Percentiles rank a stretch among this genome's conserved stretches.
Evolutionary conservation across 1,140 invertebrate genomes (phyloP).

Genomic region (Thaumatotibia leucotreta): DNA sequence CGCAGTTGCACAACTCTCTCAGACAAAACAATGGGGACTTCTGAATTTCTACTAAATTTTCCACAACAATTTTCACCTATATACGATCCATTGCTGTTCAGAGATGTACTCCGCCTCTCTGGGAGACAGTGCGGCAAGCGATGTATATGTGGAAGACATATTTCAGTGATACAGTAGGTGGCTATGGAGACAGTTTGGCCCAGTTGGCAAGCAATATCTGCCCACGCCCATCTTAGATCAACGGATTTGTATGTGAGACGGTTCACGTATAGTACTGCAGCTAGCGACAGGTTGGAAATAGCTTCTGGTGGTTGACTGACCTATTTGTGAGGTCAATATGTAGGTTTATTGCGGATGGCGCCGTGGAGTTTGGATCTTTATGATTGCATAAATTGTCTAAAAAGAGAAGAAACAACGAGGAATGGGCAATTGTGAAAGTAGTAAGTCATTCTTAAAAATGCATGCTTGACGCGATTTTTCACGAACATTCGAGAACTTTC

Average conservation of each 20-base stretch:
- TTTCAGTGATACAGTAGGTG: slow-evolving; percentile 25
- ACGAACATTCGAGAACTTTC: no score
- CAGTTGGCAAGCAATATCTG: slow-evolving; percentile 41
- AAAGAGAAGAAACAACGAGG: neutral
- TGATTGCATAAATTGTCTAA: neutral
- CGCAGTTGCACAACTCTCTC: slow-evolving; percentile 48
- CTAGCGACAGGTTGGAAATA: neutral
- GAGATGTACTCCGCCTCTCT: neutral
- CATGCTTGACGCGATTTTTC: no score
- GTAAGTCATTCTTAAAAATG: no score
- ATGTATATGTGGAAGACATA: slow-evolving; percentile 2
- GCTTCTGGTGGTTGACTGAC: slow-evolving; percentile 7
- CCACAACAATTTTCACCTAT: neutral
- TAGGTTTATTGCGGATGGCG: neutral
- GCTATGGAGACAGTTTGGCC: slow-evolving; percentile 45
- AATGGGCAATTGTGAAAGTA: no score
- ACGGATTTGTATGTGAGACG: slow-evolving; percentile 38
- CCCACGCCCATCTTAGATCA: slow-evolving; percentile 39
- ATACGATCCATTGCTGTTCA: slow-evolving; percentile 21
- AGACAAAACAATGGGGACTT: slow-evolving; percentile 53
- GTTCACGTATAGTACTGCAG: neutral
- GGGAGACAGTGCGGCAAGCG: slow-evolving; percentile 20
- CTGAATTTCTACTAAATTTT: slow-evolving; percentile 37
- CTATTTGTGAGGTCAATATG: neutral
- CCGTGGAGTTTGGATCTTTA: neutral